phyloP scores from a whole-genome alignment of 2,797 vertebrate species.

The Rhinichthys osculus region DNA sequence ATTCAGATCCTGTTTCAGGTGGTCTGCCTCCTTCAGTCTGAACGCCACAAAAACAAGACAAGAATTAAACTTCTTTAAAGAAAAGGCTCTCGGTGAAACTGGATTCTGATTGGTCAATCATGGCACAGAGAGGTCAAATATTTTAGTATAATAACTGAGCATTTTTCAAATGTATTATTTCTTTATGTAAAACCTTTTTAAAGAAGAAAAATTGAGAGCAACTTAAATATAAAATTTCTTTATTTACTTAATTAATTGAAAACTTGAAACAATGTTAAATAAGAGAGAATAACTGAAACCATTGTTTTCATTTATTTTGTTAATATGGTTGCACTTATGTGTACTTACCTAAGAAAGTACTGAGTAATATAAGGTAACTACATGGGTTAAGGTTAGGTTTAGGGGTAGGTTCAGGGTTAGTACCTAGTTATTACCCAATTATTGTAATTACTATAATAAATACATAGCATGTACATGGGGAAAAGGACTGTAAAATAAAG shows the following conservation, averaged over 20 bases:
- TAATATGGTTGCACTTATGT: not conserved
- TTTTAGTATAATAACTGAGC: not conserved
- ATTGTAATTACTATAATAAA: no score
- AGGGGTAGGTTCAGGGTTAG: no score
- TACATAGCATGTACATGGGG: no score
- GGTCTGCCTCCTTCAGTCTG: conserved; percentile 91
- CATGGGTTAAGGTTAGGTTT: no score
- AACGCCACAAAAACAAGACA: conserved; percentile 37
- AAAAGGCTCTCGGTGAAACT: not conserved
- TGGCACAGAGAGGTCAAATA: not conserved
- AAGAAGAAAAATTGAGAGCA: not conserved
- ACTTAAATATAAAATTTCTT: not conserved
- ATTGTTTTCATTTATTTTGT: not conserved
- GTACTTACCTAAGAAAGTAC: no score
- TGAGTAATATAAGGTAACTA: no score
- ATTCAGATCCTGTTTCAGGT: conserved; percentile 90
- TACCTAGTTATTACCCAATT: no score
- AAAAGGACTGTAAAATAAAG: no score
- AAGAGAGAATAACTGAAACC: not conserved
- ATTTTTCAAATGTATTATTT: not conserved
- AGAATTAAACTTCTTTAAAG: not conserved
- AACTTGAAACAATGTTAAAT: not conserved
- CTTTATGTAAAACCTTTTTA: not conserved
- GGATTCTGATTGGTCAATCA: not conserved
- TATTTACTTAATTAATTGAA: not conserved